Base-by-base conservation (phyloP, 2,797 vertebrate genomes). In the Melopsittacus undulatus region DNA sequence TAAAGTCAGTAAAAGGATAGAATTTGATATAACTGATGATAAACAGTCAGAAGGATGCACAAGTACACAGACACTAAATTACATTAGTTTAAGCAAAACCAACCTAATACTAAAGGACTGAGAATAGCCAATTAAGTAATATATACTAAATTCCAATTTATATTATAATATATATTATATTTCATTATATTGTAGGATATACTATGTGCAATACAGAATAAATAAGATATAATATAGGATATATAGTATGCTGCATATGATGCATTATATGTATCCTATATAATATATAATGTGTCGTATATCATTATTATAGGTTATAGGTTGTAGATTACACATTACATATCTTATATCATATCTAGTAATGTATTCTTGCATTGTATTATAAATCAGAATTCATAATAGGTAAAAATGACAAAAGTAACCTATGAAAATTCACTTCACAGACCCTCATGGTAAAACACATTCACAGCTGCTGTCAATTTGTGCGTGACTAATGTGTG, bases 351-450 rank as follows among this genome's bases (percentile, higher is more conserved):
- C 52, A 56, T 56, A 13, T n/a, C 52, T 56, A 56, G 20, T 6
- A n/a, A n/a, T 56, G 32, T 22, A n/a, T 56, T n/a, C 12, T 22
- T 54, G 29, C 30, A 32, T 52, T 32, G 56, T 56, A 22, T 34
- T n/a, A 14, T 23, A 34, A 57, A 34, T 27, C 17, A 19, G n/a
- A 67, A 63, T 83, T 86, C 54, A 57, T 76, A 68, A 64, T 24
- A 49, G 8, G 66, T 54, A 86, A 91, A 87, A 92, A 70, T 63
- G 7, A 34, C 29, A 67, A 77, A 64, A 48, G 16, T 45, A 75
- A 26, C 34, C 42, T 40, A 23, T 27, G 52, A 80, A 83, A 95
- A 89, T 83, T 61, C 21, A 43, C 73, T 79, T 87, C 43, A 83
- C 42, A 81, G 23, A 74, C 5, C 24, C 61, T 85, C 40, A 24